A percentile compares a stretch with the other conserved stretches of the same genome.
Conservation (phyloP, 2,797 vertebrate genomes). For the Coregonus ussuriensis region DNA sequence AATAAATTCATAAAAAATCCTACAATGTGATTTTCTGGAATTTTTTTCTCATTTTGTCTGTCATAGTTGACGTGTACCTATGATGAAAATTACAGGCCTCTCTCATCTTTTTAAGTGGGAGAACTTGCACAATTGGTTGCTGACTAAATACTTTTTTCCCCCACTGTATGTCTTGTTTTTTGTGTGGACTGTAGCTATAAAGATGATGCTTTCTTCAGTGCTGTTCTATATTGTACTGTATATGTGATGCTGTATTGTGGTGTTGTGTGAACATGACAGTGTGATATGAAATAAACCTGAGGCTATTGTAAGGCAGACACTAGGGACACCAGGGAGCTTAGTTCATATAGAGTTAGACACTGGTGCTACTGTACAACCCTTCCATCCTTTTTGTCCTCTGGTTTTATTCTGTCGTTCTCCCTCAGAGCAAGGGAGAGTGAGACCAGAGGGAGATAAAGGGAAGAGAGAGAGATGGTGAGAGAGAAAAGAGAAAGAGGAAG, state of each 20-base stretch:
- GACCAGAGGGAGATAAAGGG: neutral
- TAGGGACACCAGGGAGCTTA: neutral
- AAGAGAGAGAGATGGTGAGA: conserved; percentile 1
- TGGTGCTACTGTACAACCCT: neutral
- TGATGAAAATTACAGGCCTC: too few relatives aligned
- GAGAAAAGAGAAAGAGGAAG: conserved; percentile 10
- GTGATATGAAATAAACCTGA: neutral
- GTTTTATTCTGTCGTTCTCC: neutral
- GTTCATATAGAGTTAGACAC: neutral
- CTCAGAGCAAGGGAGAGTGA: neutral
- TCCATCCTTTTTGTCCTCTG: neutral
- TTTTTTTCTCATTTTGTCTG: too few relatives aligned
- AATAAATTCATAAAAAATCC: too few relatives aligned
- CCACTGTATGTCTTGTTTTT: neutral
- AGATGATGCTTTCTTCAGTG: neutral
- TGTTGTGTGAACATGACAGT: neutral
- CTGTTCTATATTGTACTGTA: neutral
- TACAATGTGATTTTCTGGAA: too few relatives aligned
- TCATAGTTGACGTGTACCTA: too few relatives aligned
- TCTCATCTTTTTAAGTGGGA: too few relatives aligned
- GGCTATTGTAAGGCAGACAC: neutral
- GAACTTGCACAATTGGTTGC: too few relatives aligned
- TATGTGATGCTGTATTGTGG: neutral
- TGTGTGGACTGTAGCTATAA: neutral
- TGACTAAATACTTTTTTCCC: too few relatives aligned